These are phyloP conservation scores for Corydoras maculifer DNA, from an alignment of 2,113 vertebrate species.

Conservation along the genomic window DNA sequence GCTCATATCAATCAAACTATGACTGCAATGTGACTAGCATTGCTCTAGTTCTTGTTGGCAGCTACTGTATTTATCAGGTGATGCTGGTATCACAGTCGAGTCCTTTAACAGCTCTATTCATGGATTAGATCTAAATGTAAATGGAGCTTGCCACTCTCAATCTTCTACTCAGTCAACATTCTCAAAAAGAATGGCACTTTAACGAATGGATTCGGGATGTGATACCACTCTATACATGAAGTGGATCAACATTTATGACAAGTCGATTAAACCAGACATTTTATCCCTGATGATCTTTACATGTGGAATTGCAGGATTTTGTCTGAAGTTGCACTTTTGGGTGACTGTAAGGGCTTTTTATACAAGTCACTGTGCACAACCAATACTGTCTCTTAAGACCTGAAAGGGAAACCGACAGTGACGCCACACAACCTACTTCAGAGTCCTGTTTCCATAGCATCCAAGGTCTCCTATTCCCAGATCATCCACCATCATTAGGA, in stretches of 20 bases:
- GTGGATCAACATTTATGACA: too few relatives aligned
- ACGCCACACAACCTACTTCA: conserved; percentile 64
- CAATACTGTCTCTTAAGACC: neutral
- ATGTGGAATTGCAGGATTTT: too few relatives aligned
- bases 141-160: conserved; percentile 1
- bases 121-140: neutral
- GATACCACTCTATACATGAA: conserved; percentile 1
- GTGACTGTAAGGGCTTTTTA: too few relatives aligned
- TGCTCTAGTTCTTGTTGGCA: neutral
- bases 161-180: conserved; percentile 1
- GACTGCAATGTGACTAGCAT: too few relatives aligned
- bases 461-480: conserved; percentile 84
- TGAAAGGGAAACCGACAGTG: conserved; percentile 22
- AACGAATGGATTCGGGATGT: neutral
- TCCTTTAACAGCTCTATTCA: neutral
- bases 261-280: too few relatives aligned
- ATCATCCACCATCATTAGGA: conserved; percentile 84
- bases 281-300: too few relatives aligned
- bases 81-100: neutral
- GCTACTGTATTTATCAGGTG: neutral
- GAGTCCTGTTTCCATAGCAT: conserved; percentile 80
- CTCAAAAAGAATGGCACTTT: conserved; percentile 11
- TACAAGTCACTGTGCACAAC: too few relatives aligned
- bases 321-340: too few relatives aligned
- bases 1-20: neutral